phyloP scores from a whole-genome alignment of 1,140 invertebrate species.

The Linepithema humile region DNA sequence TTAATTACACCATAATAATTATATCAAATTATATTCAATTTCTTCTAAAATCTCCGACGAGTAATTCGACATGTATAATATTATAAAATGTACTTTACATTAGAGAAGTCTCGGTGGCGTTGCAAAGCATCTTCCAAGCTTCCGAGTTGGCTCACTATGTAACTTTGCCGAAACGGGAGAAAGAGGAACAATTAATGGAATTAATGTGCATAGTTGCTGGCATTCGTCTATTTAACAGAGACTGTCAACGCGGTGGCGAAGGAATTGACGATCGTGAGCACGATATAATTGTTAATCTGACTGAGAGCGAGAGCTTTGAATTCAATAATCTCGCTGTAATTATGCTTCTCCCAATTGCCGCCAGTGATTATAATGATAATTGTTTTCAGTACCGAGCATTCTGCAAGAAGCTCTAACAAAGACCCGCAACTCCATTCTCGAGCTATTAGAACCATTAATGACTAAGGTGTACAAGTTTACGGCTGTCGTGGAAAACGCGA shows the following conservation, averaged over 20 bases:
- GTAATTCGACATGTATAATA: background rate
- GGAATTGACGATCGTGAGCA: conserved; percentile 87
- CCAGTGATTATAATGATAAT: background rate
- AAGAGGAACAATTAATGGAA: conserved; percentile 85
- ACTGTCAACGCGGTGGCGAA: conserved; percentile 87
- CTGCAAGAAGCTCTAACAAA: conserved; percentile 86
- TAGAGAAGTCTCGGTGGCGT: conserved; percentile 86
- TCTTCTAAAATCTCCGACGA: background rate
- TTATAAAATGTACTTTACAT: background rate
- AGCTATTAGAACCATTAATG: conserved; percentile 86
- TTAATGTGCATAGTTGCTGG: conserved; percentile 87
- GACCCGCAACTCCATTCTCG: conserved; percentile 84
- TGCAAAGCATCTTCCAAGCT: conserved; percentile 90
- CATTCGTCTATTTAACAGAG: conserved; percentile 88
- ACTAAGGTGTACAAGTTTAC: conserved; percentile 87
- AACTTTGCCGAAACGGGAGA: conserved; percentile 84
- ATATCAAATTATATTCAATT: background rate
- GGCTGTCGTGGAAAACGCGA: conserved; percentile 83
- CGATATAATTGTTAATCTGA: background rate
- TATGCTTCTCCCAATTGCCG: no score
- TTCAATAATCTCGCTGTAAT: background rate
- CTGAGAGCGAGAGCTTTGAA: background rate
- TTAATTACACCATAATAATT: background rate
- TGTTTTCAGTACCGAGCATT: conserved; percentile 85
- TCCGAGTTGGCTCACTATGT: conserved; percentile 89